phyloP scores from a whole-genome alignment of 2,113 vertebrate species.

The Hystrix brachyura region DNA sequence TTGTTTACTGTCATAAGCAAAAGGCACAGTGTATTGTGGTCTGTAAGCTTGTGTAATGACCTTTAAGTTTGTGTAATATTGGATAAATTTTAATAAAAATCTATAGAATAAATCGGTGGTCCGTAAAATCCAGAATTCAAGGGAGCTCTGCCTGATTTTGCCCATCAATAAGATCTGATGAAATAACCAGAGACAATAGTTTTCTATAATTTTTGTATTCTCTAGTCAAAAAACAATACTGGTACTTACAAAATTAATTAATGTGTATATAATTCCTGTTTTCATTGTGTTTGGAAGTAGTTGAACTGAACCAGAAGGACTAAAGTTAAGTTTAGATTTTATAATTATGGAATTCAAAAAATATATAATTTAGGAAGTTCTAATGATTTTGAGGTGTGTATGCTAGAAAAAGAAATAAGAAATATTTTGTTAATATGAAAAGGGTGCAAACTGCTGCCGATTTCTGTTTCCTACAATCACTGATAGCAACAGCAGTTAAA shows the following conservation, averaged over 20 bases:
- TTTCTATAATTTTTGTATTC: not conserved
- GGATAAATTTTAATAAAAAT: too few species aligned
- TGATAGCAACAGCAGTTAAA: not conserved
- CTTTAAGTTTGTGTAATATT: too few species aligned
- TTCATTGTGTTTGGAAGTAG: not conserved
- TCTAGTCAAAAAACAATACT: not conserved
- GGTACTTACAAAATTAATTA: not conserved
- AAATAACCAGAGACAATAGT: not conserved
- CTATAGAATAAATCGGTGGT: not conserved
- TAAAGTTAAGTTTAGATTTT: not conserved
- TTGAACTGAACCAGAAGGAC: not conserved
- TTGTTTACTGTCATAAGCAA: too few species aligned
- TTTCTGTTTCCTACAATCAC: not conserved
- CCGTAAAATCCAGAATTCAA: not conserved
- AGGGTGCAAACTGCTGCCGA: not conserved
- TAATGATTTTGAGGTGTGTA: not conserved
- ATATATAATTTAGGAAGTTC: not conserved
- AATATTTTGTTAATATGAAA: not conserved
- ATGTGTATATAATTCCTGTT: not conserved
- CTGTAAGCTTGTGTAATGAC: too few species aligned
- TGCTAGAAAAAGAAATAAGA: not conserved
- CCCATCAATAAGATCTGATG: not conserved
- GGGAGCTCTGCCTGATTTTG: not conserved
- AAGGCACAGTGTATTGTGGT: too few species aligned
- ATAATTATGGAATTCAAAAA: constrained; percentile 11